Base-by-base conservation (phyloP, 2,113 vertebrate genomes). In the Cebus imitator region DNA sequence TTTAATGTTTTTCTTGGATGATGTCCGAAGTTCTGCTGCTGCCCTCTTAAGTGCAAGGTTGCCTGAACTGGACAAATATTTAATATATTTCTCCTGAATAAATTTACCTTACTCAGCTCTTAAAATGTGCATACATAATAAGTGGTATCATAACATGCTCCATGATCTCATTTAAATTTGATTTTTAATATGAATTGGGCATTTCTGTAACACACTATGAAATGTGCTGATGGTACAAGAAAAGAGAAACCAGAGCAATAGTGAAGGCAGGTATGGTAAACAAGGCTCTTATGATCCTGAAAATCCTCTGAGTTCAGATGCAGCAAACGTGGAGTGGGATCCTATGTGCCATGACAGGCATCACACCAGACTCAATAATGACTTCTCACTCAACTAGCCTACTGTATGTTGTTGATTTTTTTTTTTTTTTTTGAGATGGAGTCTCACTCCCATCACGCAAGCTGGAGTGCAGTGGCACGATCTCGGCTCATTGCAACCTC, bases 1-100 rank as follows among this genome's bases (percentile, higher is more conserved):
- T 83, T 95, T 78, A 64, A 37, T 81, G 48, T 64, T 92, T 95
- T 95, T 83, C 68, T 91, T 92, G 80, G 88, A 81, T 82, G 85
- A 94, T 50, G 76, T 87, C 76, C 50, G 64, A 50, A 57, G 20
- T 66, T 80, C 55, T 70, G 52, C 16, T 37, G 43, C 84, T 84
- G 11, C 55, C 40, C 37, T 89, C 68, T 48, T 55, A 81, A 72
- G 12, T 70, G 6, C 27, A 50, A 20, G 37, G 20, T 17, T 76
- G 70, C 45, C 73, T 76, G 58, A 81, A 48, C 11, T 90, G 58
- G 80, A 85, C 27, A 87, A 76, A 35, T 25, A 78, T 75, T 96
- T 92, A 84, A 92, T 76, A 48, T 45, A 50, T 57, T 75, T 86
- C 43, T 95, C 61, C 95, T 43, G 32, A 80, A 80, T 91, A 94